These are phyloP conservation scores for Drosophila sordidula DNA, from an alignment of 2,888 invertebrate genomes.

Conservation along the genomic window DNA sequence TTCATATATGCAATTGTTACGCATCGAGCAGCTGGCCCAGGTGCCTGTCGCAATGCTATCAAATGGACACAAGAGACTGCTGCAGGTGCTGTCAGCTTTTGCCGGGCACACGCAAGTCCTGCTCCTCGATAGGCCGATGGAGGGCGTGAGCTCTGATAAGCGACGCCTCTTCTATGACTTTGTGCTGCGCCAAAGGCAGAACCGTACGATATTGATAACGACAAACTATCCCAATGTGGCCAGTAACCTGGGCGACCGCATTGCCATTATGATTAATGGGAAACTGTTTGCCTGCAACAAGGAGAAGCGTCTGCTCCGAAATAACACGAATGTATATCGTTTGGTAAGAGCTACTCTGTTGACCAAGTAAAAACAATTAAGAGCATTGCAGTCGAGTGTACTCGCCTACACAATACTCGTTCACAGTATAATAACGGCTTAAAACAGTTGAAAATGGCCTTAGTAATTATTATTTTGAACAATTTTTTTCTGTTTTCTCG, in stretches of 20 bases:
- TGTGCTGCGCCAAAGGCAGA: slow-evolving; percentile 88
- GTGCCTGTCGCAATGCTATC: slow-evolving; percentile 20
- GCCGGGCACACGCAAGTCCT: slow-evolving; percentile 53
- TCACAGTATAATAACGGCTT: too few relatives aligned
- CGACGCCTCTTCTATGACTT: slow-evolving; percentile 91
- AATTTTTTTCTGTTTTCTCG: too few relatives aligned
- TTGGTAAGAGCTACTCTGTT: slow-evolving; percentile 84
- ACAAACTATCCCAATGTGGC: slow-evolving; percentile 95
- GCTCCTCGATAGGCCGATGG: slow-evolving; percentile 52
- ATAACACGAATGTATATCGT: slow-evolving; percentile 92
- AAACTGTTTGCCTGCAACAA: slow-evolving; percentile 91
- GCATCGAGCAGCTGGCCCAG: slow-evolving; percentile 1
- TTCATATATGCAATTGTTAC: slow-evolving; percentile 25
- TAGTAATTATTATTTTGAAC: too few relatives aligned
- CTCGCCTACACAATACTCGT: too few relatives aligned
- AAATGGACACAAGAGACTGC: slow-evolving; percentile 38
- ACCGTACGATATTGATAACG: slow-evolving; percentile 91
- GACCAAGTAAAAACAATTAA: too few relatives aligned
- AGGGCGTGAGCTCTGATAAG: slow-evolving; percentile 46
- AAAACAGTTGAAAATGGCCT: too few relatives aligned
- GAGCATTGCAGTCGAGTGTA: too few relatives aligned
- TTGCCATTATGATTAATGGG: slow-evolving; percentile 93
- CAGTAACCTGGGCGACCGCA: slow-evolving; percentile 92
- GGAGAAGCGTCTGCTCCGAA: slow-evolving; percentile 90
- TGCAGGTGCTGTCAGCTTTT: slow-evolving; percentile 56